Percentiles rank a stretch among this genome's conserved stretches.
Evolutionary conservation across 2,888 invertebrate genomes (phyloP).

Genomic region (Stenoptilia bipunctidactyla): DNA sequence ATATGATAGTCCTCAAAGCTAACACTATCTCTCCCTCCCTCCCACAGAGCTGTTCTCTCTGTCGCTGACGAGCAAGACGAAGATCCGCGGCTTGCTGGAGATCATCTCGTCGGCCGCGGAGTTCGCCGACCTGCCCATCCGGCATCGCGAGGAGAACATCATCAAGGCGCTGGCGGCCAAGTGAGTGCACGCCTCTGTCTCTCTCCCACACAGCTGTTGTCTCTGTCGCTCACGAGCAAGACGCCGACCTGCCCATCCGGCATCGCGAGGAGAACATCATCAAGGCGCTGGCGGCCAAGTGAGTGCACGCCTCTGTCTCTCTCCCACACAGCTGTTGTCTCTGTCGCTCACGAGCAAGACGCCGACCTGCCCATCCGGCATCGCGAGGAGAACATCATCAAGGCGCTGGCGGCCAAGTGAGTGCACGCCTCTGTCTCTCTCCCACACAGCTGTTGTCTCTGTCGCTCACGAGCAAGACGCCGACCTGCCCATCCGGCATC

Average conservation of each 20-base stretch:
- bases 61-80: conserved; percentile 96
- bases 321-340: conserved; percentile 89
- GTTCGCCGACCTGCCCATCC: conserved; percentile 92
- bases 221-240: conserved; percentile 94
- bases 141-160: conserved; percentile 95
- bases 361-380: conserved; percentile 94
- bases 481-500: conserved; percentile 92
- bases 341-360: conserved; percentile 97
- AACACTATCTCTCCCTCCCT: too few species aligned
- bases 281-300: conserved; percentile 77
- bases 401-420: conserved; percentile 77
- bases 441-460: conserved; percentile 92
- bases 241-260: conserved; percentile 94
- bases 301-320: conserved; percentile 26
- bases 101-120: conserved; percentile 98
- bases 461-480: conserved; percentile 97
- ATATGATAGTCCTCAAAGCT: too few species aligned
- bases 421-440: conserved; percentile 16
- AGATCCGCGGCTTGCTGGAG: conserved; percentile 95
- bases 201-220: conserved; percentile 86
- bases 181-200: conserved; percentile 59
- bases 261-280: conserved; percentile 95
- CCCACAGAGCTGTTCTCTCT: conserved; percentile 93
- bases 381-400: conserved; percentile 91
- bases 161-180: conserved; percentile 78